phyloP scores from a whole-genome alignment of 2,113 vertebrate species.

The Dissostichus mawsoni region DNA sequence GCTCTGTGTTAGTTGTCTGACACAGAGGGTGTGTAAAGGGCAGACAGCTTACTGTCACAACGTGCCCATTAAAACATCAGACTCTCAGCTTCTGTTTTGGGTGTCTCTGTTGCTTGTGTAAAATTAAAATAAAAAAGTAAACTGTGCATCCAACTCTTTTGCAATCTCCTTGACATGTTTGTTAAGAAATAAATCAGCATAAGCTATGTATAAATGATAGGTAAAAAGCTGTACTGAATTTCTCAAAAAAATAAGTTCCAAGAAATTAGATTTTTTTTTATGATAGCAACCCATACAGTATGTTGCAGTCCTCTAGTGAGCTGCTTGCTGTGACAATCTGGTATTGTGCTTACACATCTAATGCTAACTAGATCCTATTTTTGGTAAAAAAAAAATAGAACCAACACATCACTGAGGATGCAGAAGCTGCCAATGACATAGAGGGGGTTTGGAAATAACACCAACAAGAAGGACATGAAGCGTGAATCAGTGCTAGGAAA shows the following conservation, averaged over 20 bases:
- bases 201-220: no score
- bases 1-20: slow-evolving; percentile 23
- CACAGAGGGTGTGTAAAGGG: slow-evolving; percentile 23
- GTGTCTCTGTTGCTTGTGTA: neutral
- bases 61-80: slow-evolving; percentile 34
- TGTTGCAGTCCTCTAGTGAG: neutral
- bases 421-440: no score
- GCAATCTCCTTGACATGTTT: neutral
- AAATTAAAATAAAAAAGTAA: neutral
- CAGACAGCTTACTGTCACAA: slow-evolving; percentile 19
- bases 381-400: no score
- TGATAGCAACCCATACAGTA: neutral
- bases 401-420: no score
- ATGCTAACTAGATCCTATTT: neutral
- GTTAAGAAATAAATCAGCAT: neutral
- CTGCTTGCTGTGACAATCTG: neutral
- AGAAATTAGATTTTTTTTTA: no score
- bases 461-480: no score
- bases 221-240: no score
- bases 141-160: neutral
- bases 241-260: no score
- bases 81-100: neutral
- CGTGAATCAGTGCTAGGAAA: no score
- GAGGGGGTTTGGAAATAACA: no score
- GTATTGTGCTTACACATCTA: neutral